These are phyloP conservation scores for Tetranychus piercei DNA, from an alignment of 2,888 invertebrate genomes.

Conservation along the genomic window DNA sequence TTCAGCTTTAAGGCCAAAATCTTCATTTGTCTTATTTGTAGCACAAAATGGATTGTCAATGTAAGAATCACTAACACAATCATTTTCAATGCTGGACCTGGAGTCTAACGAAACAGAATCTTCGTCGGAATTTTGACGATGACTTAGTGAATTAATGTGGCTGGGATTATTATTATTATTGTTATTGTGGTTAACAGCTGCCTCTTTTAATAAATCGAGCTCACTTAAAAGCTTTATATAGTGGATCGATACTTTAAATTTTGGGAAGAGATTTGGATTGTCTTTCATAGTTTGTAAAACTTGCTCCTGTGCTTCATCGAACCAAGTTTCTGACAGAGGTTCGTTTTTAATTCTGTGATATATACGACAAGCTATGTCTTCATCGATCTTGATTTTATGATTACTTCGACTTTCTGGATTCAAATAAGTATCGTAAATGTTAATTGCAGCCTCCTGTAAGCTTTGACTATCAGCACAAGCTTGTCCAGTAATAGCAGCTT, in stretches of 20 bases:
- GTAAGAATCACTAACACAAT: conserved; percentile 8
- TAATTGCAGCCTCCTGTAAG: conserved; percentile 48
- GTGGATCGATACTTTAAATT: conserved; percentile 46
- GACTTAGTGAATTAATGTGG: too few relatives aligned
- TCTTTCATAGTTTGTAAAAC: conserved; percentile 33
- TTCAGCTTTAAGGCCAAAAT: conserved; percentile 42
- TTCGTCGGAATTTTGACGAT: too few relatives aligned
- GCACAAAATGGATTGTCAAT: conserved; percentile 23
- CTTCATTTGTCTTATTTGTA: conserved; percentile 32
- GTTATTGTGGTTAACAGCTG: background rate
- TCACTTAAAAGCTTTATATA: conserved; percentile 54
- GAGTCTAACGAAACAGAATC: too few relatives aligned
- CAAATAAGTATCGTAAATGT: conserved; percentile 56
- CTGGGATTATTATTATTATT: background rate
- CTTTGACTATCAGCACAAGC: conserved; percentile 26
- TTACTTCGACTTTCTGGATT: conserved; percentile 42
- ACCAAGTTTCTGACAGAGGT: conserved; percentile 50
- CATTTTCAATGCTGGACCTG: background rate
- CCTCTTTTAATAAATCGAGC: conserved; percentile 44
- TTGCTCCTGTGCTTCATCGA: conserved; percentile 54
- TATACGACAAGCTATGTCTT: conserved; percentile 43
- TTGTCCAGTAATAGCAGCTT: background rate
- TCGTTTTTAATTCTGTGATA: conserved; percentile 46
- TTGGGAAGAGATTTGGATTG: conserved; percentile 44
- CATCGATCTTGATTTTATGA: conserved; percentile 34